Percentiles rank a stretch among this genome's conserved stretches.
Evolutionary conservation across 2,888 invertebrate species (phyloP).

Genomic region (Apamea epomidion): DNA sequence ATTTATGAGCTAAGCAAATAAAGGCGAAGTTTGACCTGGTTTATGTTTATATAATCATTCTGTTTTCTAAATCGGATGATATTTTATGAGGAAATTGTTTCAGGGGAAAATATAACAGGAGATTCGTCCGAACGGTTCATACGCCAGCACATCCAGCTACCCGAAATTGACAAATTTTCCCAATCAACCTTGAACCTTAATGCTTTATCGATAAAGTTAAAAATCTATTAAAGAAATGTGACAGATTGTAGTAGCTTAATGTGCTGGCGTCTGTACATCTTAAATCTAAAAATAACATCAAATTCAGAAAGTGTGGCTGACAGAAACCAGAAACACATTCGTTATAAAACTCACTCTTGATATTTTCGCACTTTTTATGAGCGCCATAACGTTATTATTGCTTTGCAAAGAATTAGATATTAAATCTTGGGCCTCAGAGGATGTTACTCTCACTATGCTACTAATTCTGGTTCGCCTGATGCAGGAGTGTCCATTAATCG

Average conservation of each 20-base stretch:
- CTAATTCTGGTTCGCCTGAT: slow-evolving; percentile 37
- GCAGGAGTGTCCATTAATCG: slow-evolving; percentile 31
- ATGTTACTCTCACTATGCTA: slow-evolving; percentile 29
- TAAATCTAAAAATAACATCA: slow-evolving; percentile 64
- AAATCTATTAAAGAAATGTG: too few species aligned
- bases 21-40: slow-evolving; percentile 11
- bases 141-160: too few species aligned
- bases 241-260: too few species aligned
- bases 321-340: slow-evolving; percentile 60
- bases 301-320: slow-evolving; percentile 50
- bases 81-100: slow-evolving; percentile 41
- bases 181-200: too few species aligned
- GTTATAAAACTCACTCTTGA: slow-evolving; percentile 59
- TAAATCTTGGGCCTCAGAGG: slow-evolving; percentile 37
- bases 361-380: slow-evolving; percentile 67
- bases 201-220: too few species aligned
- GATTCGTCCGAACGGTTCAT: slow-evolving; percentile 21
- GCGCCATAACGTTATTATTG: slow-evolving; percentile 63
- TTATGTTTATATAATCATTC: slow-evolving; percentile 14
- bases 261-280: slow-evolving; percentile 6
- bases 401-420: slow-evolving; percentile 55
- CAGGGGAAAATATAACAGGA: slow-evolving; percentile 40
- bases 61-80: slow-evolving; percentile 36
- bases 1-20: slow-evolving; percentile 40
- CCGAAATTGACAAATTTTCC: too few species aligned